Evolutionary conservation across 2,797 vertebrate species (phyloP).

Genomic region (Myotis pilosus): DNA sequence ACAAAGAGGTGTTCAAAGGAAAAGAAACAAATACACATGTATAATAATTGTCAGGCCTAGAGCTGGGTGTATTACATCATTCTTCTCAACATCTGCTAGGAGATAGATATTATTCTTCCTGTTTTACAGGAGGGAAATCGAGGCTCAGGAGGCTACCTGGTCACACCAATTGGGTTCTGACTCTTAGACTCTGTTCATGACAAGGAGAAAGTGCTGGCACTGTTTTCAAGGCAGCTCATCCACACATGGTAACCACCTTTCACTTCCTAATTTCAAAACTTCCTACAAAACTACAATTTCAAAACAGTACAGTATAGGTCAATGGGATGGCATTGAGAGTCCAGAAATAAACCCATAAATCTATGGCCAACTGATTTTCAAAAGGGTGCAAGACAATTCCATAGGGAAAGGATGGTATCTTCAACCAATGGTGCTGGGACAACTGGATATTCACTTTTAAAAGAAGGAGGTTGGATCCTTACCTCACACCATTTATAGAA

Average conservation of each 20-base stretch:
- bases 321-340: neutral
- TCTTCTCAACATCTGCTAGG: neutral
- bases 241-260: neutral
- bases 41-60: neutral
- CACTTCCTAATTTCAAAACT: neutral
- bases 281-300: neutral
- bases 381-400: neutral
- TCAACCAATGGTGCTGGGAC: neutral
- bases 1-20: neutral
- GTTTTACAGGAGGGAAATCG: neutral
- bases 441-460: neutral
- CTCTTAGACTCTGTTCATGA: neutral
- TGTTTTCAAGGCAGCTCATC: neutral
- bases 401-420: neutral
- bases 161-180: neutral
- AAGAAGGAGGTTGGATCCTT: neutral
- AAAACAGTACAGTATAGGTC: neutral
- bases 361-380: neutral
- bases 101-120: neutral
- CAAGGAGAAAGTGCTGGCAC: neutral
- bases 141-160: neutral
- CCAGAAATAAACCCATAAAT: neutral
- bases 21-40: neutral
- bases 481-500: neutral
- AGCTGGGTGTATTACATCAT: neutral